Evolutionary conservation across 2,797 vertebrate species (phyloP).

Genomic region (Poeciliopsis turneri): DNA sequence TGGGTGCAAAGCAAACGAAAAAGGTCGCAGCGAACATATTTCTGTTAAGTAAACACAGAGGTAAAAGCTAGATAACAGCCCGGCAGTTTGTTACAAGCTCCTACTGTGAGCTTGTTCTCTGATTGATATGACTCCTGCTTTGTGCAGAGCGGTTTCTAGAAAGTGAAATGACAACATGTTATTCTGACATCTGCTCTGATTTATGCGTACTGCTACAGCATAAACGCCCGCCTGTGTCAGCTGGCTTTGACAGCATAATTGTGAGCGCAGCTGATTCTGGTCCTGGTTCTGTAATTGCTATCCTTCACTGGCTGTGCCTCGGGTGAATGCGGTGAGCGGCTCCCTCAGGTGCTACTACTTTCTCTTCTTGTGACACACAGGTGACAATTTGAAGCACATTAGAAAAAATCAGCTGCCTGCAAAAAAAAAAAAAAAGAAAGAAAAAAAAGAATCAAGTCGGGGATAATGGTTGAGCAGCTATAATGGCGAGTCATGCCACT

Average conservation of each 20-base stretch:
- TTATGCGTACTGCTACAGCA: neutral
- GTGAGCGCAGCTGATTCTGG: conserved; percentile 42
- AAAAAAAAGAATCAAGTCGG: conserved; percentile 19
- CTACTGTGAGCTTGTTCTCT: neutral
- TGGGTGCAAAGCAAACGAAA: neutral
- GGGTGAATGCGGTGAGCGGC: conserved; percentile 34
- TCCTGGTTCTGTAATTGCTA: conserved; percentile 44
- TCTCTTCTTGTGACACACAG: conserved; percentile 33
- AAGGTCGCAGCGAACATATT: neutral
- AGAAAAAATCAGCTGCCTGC: conserved; percentile 45
- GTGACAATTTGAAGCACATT: conserved; percentile 45
- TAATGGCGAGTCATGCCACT: conserved; percentile 10
- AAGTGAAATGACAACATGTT: neutral
- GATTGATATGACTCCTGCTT: conserved; percentile 1
- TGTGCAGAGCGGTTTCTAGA: neutral
- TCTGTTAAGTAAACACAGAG: neutral
- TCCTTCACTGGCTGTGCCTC: conserved; percentile 29
- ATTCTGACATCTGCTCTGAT: conserved; percentile 1
- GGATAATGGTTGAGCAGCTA: conserved; percentile 20
- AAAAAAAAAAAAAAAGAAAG: neutral
- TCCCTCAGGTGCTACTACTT: conserved; percentile 32
- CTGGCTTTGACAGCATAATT: conserved; percentile 47
- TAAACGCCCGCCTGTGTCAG: conserved; percentile 6
- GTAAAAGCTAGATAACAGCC: neutral
- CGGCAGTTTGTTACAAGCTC: neutral